Evolutionary conservation across 2,888 invertebrate species (phyloP), one percentile per base, ranked within the genome.

Genomic region (Calameuta idolon): DNA sequence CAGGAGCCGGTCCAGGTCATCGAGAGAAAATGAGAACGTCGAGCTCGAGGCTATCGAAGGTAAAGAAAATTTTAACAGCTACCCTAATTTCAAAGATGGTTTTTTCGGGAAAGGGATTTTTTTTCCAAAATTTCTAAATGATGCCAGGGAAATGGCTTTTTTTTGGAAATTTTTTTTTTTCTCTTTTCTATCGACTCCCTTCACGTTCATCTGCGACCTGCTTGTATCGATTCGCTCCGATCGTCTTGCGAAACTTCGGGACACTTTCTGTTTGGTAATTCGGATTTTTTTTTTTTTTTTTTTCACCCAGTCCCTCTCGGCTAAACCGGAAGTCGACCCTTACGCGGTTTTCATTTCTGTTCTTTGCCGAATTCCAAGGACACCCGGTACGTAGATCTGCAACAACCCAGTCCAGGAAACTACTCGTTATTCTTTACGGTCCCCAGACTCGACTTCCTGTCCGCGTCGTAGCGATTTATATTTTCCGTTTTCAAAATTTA

Each of bases 281-380:
- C 81, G 77, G 76, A 34, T 77, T 79, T 74, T 68, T 74, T 23
- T 33, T 5, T 34, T 9, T n/a, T n/a, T n/a, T n/a, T n/a, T n/a
- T n/a, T n/a, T n/a, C 76, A 15, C 55, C 40, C 71, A 31, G 69
- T 69, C 11, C 12, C 75, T 79, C 77, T 79, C 79, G 78, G 76
- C 1, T 5, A 4, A 40, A 15, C 75, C 80, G 80, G 79, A 82
- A 82, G 80, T 80, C 80, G 79, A 81, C 82, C 81, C 83, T 85
- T 84, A 83, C 84, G 82, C 82, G 80, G 82, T 83, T 83, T 82
- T 85, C 83, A 82, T 79, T 78, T 77, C 80, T 78, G 79, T 76
- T 75, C 77, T 23, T 33, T 33, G 1, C 33, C 0, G 30, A 30
- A 30, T 33, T 31, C 31, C 4, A 75, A 33, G 4, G 69, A 31